Percentiles rank a stretch among this genome's conserved stretches.
Evolutionary conservation across 2,888 invertebrate genomes (phyloP).

Genomic region (Mesoligia furuncula): DNA sequence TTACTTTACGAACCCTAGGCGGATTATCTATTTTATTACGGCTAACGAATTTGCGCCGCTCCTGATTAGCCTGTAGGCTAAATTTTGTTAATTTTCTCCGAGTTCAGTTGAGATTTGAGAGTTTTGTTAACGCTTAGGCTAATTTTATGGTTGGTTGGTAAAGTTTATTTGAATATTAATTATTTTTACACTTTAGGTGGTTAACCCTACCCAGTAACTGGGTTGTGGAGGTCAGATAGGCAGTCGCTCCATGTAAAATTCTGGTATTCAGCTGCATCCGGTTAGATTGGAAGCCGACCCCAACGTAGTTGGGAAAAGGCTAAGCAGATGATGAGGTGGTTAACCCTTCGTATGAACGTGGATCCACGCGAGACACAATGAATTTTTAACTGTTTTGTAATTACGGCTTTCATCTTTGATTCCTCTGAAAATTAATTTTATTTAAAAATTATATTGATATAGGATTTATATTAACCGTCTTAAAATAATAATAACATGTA

Average conservation of each 20-base stretch:
- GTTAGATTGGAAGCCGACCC: too few species aligned
- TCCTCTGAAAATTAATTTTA: too few species aligned
- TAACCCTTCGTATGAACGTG: neutral
- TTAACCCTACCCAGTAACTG: too few species aligned
- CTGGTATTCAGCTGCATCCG: too few species aligned
- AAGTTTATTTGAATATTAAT: neutral
- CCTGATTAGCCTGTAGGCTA: constrained; percentile 59
- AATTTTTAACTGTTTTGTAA: neutral
- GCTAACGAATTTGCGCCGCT: constrained; percentile 62
- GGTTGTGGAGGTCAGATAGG: too few species aligned
- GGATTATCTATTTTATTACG: constrained; percentile 73
- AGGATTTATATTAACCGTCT: too few species aligned
- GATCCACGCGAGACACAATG: neutral
- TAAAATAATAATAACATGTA: too few species aligned
- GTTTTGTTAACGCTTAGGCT: constrained; percentile 23
- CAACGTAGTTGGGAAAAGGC: too few species aligned
- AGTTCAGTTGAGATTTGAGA: constrained; percentile 36
- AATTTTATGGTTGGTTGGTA: constrained; percentile 25
- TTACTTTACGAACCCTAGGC: constrained; percentile 74
- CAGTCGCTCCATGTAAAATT: too few species aligned
- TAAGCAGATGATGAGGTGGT: too few species aligned
- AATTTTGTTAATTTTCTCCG: constrained; percentile 49
- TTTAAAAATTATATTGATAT: too few species aligned
- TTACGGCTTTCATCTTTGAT: neutral
- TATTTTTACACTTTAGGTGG: neutral